Evolutionary conservation across 2,113 vertebrate species (phyloP).

Genomic region (Ginglymostoma cirratum): DNA sequence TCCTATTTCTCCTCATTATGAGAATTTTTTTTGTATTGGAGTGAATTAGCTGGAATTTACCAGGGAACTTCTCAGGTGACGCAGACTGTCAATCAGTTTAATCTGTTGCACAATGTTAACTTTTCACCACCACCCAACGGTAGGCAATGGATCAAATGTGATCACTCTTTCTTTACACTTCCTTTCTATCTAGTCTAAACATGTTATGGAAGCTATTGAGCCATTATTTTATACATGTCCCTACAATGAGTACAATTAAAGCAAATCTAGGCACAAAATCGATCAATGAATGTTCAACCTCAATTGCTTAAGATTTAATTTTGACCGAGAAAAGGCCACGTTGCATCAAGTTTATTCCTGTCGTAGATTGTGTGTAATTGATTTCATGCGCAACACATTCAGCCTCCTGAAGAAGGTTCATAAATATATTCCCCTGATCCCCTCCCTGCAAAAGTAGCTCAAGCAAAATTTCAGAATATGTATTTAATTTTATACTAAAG

Average conservation of each 20-base stretch:
- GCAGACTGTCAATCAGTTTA: not conserved
- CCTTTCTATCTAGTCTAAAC: not conserved
- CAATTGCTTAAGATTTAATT: not conserved
- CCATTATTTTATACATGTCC: not conserved
- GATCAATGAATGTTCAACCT: not conserved
- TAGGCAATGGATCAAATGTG: not conserved
- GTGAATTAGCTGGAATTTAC: not conserved
- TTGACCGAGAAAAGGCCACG: not conserved
- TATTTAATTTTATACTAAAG: not conserved
- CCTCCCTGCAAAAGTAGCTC: not conserved
- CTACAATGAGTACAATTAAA: not conserved
- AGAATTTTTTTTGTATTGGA: not conserved
- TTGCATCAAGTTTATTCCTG: not conserved
- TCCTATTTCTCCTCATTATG: not conserved
- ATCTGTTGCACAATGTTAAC: not conserved
- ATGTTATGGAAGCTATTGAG: not conserved
- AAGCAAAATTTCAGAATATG: not conserved
- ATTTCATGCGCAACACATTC: not conserved
- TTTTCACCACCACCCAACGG: not conserved
- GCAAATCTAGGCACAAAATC: not conserved
- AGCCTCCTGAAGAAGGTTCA: not conserved
- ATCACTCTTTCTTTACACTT: not conserved
- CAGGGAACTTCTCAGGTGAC: not conserved
- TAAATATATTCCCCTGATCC: not conserved
- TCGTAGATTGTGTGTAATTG: not conserved